Base-by-base conservation (phyloP, 2,797 vertebrate genomes). In the Rhinatrema bivittatum region DNA sequence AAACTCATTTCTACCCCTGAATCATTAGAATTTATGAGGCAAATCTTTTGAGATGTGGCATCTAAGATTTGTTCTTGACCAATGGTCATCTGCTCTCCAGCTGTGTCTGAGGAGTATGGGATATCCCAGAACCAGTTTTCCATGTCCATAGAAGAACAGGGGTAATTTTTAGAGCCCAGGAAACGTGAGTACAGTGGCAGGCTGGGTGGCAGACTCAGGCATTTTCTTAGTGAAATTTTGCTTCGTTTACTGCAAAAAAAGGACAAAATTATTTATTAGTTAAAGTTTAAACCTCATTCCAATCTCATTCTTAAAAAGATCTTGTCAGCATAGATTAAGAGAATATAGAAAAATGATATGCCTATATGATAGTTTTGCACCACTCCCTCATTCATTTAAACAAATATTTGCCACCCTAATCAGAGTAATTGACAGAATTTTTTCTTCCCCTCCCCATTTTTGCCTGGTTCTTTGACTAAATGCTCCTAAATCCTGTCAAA, bases 71-170 rank as follows among this genome's bases (percentile, higher is more conserved):
- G 29, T 10, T 33, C 42, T 11, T n/a, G 9, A 5, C 41, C 31
- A 26, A 19, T 18, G 29, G 45, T 55, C 43, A 20, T 16, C 13
- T 36, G 46, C 15, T 53, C 33, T 15, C 39, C 6, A 14, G 14
- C 38, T 12, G 27, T 61, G 17, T 25, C 51, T 46, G 46, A 27
- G 21, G 66, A 60, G 16, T 36, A 44, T 3, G 75, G 65, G 23
- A 75, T 73, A 32, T 82, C 77, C 83, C 78, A 86, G 49, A 80
- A 73, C 71, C 66, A 82, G 13, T 65, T 52, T 18, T 82, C 79
- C 7, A 89, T 78, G 35, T 82, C 72, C 0, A 65, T 41, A 27
- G 77, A 53, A 36, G 86, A 87, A 9, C 48, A 67, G 6, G 78
- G 69, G 6, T 23, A 46, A 17, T 25, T 50, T 32, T 80, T 66